Base-by-base conservation (phyloP, 2,797 vertebrate species). In the Allobates femoralis region DNA sequence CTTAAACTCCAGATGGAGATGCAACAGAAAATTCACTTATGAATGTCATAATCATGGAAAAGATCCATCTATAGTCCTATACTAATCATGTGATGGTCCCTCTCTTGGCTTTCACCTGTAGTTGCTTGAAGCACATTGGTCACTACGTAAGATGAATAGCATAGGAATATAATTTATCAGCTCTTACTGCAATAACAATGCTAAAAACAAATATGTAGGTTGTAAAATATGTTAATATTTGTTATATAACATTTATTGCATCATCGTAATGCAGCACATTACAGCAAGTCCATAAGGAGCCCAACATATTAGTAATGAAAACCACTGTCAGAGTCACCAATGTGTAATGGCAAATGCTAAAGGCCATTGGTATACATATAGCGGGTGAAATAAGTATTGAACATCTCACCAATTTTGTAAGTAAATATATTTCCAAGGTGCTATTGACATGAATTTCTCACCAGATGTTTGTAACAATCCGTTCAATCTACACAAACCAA, bases 1-100 rank as follows among this genome's bases (percentile, higher is more conserved):
- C 86, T 88, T 41, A 30, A 51, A 88, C 78, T 5, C 83, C 76
- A 90, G 64, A 90, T 82, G 81, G 69, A 87, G 73, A 88, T 81
- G 19, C 26, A 21, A 75, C 34, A 74, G 53, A 75, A 83, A 83
- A 83, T 75, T 56, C 69, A 56, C 55, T 75, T 75, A 46, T 46
- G 60, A 55, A 74, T 83, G 81, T 16, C 81, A 83, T 75, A 41
- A 50, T 56, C 32, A 26, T 37, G 23, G 16, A 83, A 62, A 50
- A 23, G 56, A 75, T 37, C 21, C 56, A 71, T 73, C 37, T 32
- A 81, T 10, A 81, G 55, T 73, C 71, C 37, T 58, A 69, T 34
- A 55, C 28, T 55, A 58, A 26, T 56, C 28, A 30, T 37, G 28
- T 56, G 50, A 58, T 73, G 32, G 67, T 3, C 28, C 37, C 12